Evolutionary conservation across 2,797 vertebrate genomes (phyloP), one percentile per base, ranked within the genome.

Genomic region (Rhinogobio ventralis): DNA sequence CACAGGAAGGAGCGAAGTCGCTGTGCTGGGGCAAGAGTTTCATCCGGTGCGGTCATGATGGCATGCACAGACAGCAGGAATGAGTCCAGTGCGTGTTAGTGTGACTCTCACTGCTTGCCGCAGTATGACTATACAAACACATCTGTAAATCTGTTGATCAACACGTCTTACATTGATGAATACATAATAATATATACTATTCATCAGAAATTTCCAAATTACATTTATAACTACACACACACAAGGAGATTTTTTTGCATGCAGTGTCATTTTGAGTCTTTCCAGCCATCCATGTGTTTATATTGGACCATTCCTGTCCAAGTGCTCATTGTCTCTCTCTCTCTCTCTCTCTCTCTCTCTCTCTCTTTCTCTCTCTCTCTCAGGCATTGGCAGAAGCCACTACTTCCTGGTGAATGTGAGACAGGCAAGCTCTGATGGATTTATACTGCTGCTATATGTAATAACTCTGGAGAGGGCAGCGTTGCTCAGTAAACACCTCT

Each of bases 1-100:
- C 79, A 81, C 86, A 89, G 86, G 88, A 86, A 89, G 84, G 81
- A 87, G 81, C 75, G 62, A 86, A 87, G 82, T 82, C 0, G 28
- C 53, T 86, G 80, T 73, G 72, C 72, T 81, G 77, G 71, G 73
- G 81, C 66, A 55, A 82, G 71, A 68, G 85, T 74, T 79, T 86
- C 79, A 71, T 76, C 66, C 76, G 79, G 74, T 28, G 25, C 42
- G 79, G 68, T 62, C 62, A 49, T 71, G 49, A 83, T 64, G 75
- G 75, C 68, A 69, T 69, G 36, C 36, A 36, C 36, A 69, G 20
- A 69, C 36, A 42, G 67, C 39, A 69, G 39, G 67, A 42, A 67
- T 20, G 30, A 20, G 64, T 36, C 5, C 17, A 67, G 64, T 67
- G 30, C 11, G 11, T 67, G 62, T 66, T 39, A 39, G 36, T 68